phyloP scores from a whole-genome alignment of 2,797 vertebrate genomes.

The Botia almorhae region DNA sequence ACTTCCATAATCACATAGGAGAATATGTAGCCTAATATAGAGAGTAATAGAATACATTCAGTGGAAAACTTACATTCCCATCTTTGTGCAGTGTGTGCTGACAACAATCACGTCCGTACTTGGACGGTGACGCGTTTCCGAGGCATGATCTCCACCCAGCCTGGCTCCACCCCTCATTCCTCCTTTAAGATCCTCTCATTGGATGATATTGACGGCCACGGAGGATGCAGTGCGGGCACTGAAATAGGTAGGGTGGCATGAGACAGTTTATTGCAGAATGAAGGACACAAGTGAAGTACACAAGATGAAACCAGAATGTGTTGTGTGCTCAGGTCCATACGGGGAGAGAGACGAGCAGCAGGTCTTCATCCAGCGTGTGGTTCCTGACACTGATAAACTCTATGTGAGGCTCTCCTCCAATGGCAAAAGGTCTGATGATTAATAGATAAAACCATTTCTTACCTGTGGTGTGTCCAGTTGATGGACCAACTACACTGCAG shows the following conservation, averaged over 20 bases:
- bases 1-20: too few relatives aligned
- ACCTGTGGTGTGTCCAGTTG: too few relatives aligned
- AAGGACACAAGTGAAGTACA: not conserved
- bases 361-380: constrained; percentile 92
- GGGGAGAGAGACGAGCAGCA: constrained; percentile 92
- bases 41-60: not conserved
- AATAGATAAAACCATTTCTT: not conserved
- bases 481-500: not conserved
- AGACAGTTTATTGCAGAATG: too few relatives aligned
- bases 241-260: constrained; percentile 80
- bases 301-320: too few relatives aligned
- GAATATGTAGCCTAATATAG: not conserved
- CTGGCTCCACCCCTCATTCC: constrained; percentile 88
- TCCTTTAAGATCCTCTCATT: constrained; percentile 91
- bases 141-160: constrained; percentile 94
- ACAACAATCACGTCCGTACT: constrained; percentile 91
- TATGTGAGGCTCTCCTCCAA: constrained; percentile 92
- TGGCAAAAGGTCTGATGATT: constrained; percentile 84
- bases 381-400: constrained; percentile 87
- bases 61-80: not conserved
- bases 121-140: constrained; percentile 93
- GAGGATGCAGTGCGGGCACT: constrained; percentile 85
- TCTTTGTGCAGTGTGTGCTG: constrained; percentile 81
- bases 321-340: constrained; percentile 81
- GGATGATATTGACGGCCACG: constrained; percentile 85